Evolutionary conservation across 2,797 vertebrate genomes (phyloP).

Genomic region (Lutjanus argentimaculatus): DNA sequence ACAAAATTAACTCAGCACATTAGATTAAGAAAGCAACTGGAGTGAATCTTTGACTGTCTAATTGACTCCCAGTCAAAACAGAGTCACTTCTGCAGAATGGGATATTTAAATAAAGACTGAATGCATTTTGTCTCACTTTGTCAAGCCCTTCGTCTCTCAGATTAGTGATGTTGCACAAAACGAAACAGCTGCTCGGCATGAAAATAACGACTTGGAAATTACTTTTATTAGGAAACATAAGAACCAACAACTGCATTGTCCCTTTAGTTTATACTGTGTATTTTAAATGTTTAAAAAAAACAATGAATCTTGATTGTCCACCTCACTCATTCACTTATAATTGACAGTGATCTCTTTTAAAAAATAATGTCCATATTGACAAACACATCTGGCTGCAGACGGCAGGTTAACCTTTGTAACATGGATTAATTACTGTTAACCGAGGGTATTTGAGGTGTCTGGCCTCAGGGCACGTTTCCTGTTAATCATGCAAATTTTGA

Average conservation of each 20-base stretch:
- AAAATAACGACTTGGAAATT: constrained; percentile 23
- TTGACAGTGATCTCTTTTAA: neutral
- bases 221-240: constrained; percentile 1
- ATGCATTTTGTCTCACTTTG: constrained; percentile 31
- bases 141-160: constrained; percentile 13
- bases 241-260: neutral
- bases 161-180: constrained; percentile 29
- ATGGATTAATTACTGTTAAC: constrained; percentile 57
- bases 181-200: constrained; percentile 26
- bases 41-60: constrained; percentile 54
- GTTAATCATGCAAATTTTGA: constrained; percentile 63
- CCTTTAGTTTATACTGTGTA: neutral
- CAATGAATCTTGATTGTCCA: neutral
- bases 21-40: constrained; percentile 49
- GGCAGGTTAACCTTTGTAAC: constrained; percentile 39
- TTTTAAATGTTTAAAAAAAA: neutral
- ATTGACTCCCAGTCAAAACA: constrained; percentile 37
- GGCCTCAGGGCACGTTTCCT: constrained; percentile 52
- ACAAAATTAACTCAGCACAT: constrained; percentile 46
- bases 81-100: constrained; percentile 37
- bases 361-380: constrained; percentile 9
- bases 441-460: constrained; percentile 28
- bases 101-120: constrained; percentile 47
- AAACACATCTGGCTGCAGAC: constrained; percentile 25
- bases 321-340: constrained; percentile 1